phyloP scores from a whole-genome alignment of 2,797 vertebrate species.

The Caiman crocodilus region DNA sequence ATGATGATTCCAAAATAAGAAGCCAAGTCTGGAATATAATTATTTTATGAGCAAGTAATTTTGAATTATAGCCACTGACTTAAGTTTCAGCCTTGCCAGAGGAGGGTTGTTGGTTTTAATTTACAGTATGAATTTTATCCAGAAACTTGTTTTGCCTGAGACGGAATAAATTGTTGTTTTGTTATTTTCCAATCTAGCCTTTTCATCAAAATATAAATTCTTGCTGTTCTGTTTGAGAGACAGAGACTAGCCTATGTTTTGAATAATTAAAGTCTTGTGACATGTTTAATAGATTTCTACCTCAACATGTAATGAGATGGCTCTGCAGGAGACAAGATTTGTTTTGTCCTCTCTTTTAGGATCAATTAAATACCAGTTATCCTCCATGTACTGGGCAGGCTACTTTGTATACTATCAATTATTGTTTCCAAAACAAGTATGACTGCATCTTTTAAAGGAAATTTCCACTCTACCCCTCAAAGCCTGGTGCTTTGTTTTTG shows the following conservation, averaged over 20 bases:
- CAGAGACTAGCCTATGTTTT: not conserved
- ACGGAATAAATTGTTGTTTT: not conserved
- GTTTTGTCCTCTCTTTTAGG: not conserved
- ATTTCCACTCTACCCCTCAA: not conserved
- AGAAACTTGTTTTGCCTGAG: not conserved
- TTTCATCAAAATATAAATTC: not conserved
- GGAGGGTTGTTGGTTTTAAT: not conserved
- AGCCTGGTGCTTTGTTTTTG: not conserved
- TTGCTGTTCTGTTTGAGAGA: not conserved
- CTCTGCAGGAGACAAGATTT: not conserved
- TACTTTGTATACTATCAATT: not conserved
- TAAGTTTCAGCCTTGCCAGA: not conserved
- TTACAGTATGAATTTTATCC: not conserved
- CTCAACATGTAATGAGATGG: not conserved
- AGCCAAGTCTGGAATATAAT: too few relatives aligned
- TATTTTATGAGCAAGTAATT: too few relatives aligned
- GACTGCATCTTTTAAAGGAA: not conserved
- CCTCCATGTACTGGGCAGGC: not conserved
- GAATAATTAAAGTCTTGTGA: not conserved
- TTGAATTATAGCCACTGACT: not conserved
- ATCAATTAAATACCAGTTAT: not conserved
- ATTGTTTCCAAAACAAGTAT: not conserved
- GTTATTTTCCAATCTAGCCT: not conserved
- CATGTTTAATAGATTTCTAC: not conserved
- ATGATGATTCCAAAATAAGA: not conserved